Evolutionary conservation across 2,888 invertebrate genomes (phyloP).

Genomic region (Myopa testacea): DNA sequence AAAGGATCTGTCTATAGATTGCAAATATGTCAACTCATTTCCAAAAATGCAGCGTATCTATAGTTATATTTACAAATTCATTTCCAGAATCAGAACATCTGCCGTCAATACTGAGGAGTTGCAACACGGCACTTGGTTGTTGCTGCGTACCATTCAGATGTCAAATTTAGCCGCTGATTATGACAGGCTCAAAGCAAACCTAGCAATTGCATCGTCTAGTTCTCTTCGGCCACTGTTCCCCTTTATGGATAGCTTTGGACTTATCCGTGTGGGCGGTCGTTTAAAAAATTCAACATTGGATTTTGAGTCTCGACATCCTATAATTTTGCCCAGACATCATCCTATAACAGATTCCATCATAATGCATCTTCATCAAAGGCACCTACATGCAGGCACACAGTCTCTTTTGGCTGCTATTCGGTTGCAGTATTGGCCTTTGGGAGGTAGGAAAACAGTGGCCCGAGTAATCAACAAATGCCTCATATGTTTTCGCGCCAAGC

Average conservation of each 20-base stretch:
- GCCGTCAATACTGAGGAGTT: too few species aligned
- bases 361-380: conserved; percentile 34
- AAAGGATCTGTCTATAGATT: too few species aligned
- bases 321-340: conserved; percentile 37
- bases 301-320: conserved; percentile 39
- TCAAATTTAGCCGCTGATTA: not conserved
- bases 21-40: too few species aligned
- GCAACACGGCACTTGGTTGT: too few species aligned
- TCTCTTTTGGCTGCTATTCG: not conserved
- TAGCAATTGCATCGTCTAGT: too few species aligned
- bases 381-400: conserved; percentile 41
- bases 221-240: too few species aligned
- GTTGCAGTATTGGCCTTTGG: conserved; percentile 14
- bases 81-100: too few species aligned
- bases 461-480: not conserved
- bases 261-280: not conserved
- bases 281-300: conserved; percentile 29
- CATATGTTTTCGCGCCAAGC: conserved; percentile 1
- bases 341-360: conserved; percentile 39
- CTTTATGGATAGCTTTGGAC: too few species aligned
- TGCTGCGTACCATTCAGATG: too few species aligned
- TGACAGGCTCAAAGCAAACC: too few species aligned
- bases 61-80: too few species aligned
- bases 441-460: conserved; percentile 17
- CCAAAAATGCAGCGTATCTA: too few species aligned